A percentile compares a stretch with the other conserved stretches of the same genome.
Conservation (phyloP, 2,888 invertebrate species). For the Panopea generosa region DNA sequence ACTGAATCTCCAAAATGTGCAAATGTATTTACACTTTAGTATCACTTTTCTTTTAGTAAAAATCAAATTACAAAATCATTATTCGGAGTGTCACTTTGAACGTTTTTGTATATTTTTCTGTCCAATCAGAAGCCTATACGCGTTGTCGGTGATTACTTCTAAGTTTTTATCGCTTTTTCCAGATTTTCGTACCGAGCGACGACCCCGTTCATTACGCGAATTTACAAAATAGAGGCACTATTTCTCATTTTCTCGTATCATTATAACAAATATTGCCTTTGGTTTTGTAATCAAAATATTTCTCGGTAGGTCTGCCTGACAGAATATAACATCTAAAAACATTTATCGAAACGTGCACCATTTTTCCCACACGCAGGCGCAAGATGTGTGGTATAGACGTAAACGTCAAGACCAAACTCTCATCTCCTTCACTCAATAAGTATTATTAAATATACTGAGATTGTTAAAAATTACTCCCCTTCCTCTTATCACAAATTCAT, state of each 20-base stretch:
- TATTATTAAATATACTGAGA: slow-evolving; percentile 37
- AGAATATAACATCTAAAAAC: slow-evolving; percentile 64
- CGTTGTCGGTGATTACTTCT: slow-evolving; percentile 16
- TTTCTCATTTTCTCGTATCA: slow-evolving; percentile 51
- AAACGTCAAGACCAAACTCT: slow-evolving; percentile 37
- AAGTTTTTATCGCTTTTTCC: slow-evolving; percentile 56
- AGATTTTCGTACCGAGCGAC: slow-evolving; percentile 48
- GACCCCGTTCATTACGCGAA: slow-evolving; percentile 47
- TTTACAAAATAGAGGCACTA: slow-evolving; percentile 33
- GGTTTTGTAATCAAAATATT: slow-evolving; percentile 64
- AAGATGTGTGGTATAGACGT: slow-evolving; percentile 53
- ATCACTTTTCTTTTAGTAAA: slow-evolving; percentile 7
- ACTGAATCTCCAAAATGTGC: slow-evolving; percentile 6
- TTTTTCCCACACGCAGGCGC: slow-evolving; percentile 62
- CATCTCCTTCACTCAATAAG: slow-evolving; percentile 39
- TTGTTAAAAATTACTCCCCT: slow-evolving; percentile 47
- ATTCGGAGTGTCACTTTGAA: slow-evolving; percentile 37
- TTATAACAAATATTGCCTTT: slow-evolving; percentile 45
- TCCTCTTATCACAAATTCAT: slow-evolving; percentile 41
- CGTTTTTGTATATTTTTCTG: slow-evolving; percentile 13
- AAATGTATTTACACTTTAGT: slow-evolving; percentile 14
- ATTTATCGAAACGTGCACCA: slow-evolving; percentile 56
- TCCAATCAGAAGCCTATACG: neutral
- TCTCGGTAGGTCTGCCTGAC: slow-evolving; percentile 53
- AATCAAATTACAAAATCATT: slow-evolving; percentile 32